A percentile compares a stretch with the other conserved stretches of the same genome.
Evolutionary conservation across 1,140 invertebrate species (phyloP).

Genomic region (Tribolium castaneum): DNA sequence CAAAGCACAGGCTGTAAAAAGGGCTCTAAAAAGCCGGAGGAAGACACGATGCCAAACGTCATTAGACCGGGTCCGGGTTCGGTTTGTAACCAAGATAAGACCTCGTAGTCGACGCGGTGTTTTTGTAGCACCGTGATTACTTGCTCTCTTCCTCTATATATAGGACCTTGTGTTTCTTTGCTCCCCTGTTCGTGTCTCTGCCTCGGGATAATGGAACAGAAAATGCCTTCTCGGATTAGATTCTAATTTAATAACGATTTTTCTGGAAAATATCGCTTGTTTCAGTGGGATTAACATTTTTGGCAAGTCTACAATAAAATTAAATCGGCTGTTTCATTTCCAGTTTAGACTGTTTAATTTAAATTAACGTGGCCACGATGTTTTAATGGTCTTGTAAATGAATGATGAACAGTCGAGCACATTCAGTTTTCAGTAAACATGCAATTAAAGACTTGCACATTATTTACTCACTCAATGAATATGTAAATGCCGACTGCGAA

Average conservation of each 20-base stretch:
- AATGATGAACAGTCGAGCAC: slow-evolving; percentile 8
- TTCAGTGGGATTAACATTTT: not conserved
- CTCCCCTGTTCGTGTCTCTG: not conserved
- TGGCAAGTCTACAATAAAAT: not conserved
- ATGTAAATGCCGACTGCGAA: slow-evolving; percentile 6
- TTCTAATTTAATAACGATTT: slow-evolving; percentile 27
- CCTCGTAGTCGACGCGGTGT: slow-evolving; percentile 14
- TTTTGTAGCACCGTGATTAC: slow-evolving; percentile 35
- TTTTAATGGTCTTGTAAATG: slow-evolving; percentile 28
- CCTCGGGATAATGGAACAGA: slow-evolving; percentile 6
- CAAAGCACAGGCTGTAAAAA: slow-evolving; percentile 29
- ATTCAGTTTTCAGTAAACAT: slow-evolving; percentile 22
- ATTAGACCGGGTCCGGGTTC: slow-evolving; percentile 20
- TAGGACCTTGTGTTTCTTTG: slow-evolving; percentile 22
- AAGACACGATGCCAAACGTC: slow-evolving; percentile 38
- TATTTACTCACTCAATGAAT: slow-evolving; percentile 19
- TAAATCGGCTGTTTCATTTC: slow-evolving; percentile 8
- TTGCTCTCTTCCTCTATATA: slow-evolving; percentile 9
- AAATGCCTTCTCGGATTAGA: slow-evolving; percentile 15
- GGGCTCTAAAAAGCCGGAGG: slow-evolving; percentile 20
- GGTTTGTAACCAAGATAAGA: slow-evolving; percentile 34
- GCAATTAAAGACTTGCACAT: slow-evolving; percentile 30
- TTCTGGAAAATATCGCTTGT: not conserved
- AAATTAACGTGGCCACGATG: slow-evolving; percentile 18
- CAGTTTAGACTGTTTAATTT: slow-evolving; percentile 20